phyloP scores from a whole-genome alignment of 2,888 invertebrate genomes.

The Mesorhabditis belari region DNA sequence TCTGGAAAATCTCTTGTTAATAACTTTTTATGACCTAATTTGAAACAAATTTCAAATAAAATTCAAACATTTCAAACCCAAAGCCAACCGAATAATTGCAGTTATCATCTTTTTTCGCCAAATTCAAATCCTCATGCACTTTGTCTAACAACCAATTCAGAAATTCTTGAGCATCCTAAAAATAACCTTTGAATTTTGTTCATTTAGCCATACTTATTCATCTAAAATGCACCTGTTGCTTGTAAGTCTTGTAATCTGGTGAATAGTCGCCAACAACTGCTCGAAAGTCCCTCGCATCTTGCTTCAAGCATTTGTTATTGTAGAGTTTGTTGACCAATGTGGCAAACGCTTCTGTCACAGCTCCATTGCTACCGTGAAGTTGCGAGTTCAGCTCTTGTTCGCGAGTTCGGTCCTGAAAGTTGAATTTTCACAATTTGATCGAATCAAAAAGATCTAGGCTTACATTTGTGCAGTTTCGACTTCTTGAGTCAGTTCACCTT shows the following conservation, averaged over 20 bases:
- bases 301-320: background rate
- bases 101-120: background rate
- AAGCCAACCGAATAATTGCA: background rate
- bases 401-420: background rate
- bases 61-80: too few relatives aligned
- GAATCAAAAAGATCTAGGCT: too few relatives aligned
- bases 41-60: too few relatives aligned
- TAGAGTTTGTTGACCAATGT: background rate
- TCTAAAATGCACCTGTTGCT: background rate
- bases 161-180: slow-evolving; percentile 11
- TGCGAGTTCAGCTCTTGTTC: background rate
- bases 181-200: too few relatives aligned
- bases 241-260: background rate
- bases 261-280: background rate
- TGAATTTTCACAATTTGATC: too few relatives aligned
- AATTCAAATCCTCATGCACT: background rate
- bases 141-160: slow-evolving; percentile 1
- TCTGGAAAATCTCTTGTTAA: too few relatives aligned
- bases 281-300: background rate
- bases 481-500: too few relatives aligned
- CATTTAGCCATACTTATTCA: background rate
- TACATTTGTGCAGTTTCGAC: too few relatives aligned
- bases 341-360: background rate
- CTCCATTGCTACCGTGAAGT: background rate
- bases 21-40: too few relatives aligned